Evolutionary conservation across 2,888 invertebrate genomes (phyloP), one percentile per base, ranked within the genome.

Genomic region (Podabrus alpinus): DNA sequence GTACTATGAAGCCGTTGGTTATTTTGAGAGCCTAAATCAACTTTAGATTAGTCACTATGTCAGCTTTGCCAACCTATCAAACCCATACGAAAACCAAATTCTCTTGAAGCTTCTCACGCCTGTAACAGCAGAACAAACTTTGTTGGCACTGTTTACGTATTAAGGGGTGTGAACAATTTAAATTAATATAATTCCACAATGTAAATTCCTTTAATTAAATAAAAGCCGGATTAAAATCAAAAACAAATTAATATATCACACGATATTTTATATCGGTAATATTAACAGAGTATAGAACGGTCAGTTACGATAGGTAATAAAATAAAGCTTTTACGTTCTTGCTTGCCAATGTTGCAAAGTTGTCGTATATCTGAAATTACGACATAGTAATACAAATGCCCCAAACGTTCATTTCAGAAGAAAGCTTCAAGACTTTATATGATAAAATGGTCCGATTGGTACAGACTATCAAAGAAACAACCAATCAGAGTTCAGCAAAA

Each of bases 391-490:
- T 62, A 72, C 68, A 73, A 73, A 68, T 72, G 59, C 71, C 70
- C 59, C 62, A 75, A 71, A 71, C 69, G 73, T 77, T 72, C 74
- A 77, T 71, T 75, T 77, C 74, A 74, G 74, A 67, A 74, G 45
- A 73, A 76, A 76, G 68, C 75, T 73, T 75, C 74, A 75, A 78
- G 75, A 77, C 73, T 79, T 79, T 77, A 62, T 76, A 75, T 75
- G 79, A 79, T 76, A 76, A 76, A 79, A 76, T 72, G 74, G 77
- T 74, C 68, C 76, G 71, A 77, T 77, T 77, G 77, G 74, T 69
- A 77, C 73, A 76, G 79, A 72, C 77, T 77, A 79, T 79, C 78
- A 69, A 73, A 72, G 73, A 76, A 77, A 78, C 74, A 75, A 77
- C 78, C 79, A 79, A 79, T 78, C 75, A 74, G 78, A 72, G 73